These are phyloP conservation scores for Luidia sarsii DNA, from an alignment of 53 echinoderm and acorn worm genomes.

Conservation along the genomic window DNA sequence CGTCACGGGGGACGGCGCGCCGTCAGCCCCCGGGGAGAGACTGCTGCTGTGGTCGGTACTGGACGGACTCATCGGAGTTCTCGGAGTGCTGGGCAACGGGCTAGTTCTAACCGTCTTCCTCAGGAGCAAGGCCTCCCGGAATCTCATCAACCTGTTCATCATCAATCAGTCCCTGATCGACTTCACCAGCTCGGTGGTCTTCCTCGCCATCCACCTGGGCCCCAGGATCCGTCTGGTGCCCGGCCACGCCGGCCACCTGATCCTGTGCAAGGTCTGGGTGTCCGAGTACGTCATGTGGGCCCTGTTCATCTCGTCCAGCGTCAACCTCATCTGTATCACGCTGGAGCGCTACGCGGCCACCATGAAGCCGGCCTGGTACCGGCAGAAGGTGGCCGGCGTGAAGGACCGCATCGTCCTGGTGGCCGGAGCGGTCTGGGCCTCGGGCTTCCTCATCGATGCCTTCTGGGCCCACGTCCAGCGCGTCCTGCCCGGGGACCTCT, in stretches of 20 bases:
- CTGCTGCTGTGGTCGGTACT: conserved; percentile 53
- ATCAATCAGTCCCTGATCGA: conserved; percentile 93
- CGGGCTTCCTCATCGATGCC: conserved; percentile 78
- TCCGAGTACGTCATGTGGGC: conserved; percentile 92
- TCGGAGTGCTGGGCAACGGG: conserved; percentile 80
- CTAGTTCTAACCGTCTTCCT: conserved; percentile 83
- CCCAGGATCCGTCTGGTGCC: conserved; percentile 55
- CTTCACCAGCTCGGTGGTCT: conserved; percentile 75
- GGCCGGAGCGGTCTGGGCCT: conserved; percentile 60
- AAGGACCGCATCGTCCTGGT: conserved; percentile 52
- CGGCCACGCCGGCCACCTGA: conserved; percentile 33
- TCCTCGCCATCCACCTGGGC: conserved; percentile 67
- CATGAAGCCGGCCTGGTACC: conserved; percentile 70
- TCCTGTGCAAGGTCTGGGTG: conserved; percentile 82
- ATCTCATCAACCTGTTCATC: conserved; percentile 87
- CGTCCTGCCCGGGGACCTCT: conserved; percentile 37
- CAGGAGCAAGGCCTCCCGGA: conserved; percentile 70
- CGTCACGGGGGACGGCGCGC: background rate
- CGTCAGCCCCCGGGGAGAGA: background rate
- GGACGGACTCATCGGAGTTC: conserved; percentile 69
- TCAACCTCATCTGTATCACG: conserved; percentile 82
- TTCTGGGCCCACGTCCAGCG: conserved; percentile 86
- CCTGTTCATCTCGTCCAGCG: conserved; percentile 77
- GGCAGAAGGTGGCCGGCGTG: conserved; percentile 52
- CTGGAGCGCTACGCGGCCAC: conserved; percentile 86